Percentiles rank a stretch among this genome's conserved stretches.
These are phyloP conservation scores for Cyrtorhinus lividipennis DNA, from an alignment of 1,140 invertebrate species.

Conservation along the genomic window DNA sequence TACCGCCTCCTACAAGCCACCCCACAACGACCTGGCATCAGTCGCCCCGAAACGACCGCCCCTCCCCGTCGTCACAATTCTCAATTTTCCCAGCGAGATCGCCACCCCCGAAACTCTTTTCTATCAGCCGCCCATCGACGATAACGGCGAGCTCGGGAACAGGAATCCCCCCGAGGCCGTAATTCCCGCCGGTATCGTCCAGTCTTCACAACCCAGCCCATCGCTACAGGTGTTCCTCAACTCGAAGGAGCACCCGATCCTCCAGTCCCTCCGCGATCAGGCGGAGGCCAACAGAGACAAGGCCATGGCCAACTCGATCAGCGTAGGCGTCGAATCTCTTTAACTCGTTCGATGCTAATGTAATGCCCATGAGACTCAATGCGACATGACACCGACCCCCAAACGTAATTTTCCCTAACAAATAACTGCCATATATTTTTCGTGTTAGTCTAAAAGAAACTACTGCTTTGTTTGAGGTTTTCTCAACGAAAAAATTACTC, in stretches of 20 bases:
- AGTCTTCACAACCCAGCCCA: slow-evolving; percentile 25
- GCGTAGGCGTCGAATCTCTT: slow-evolving; percentile 14
- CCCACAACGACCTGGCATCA: slow-evolving; percentile 10
- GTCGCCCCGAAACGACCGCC: slow-evolving; percentile 12
- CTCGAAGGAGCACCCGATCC: slow-evolving; percentile 26
- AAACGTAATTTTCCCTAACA: no score
- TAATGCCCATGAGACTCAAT: no score
- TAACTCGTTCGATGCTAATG: background rate
- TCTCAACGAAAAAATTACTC: no score
- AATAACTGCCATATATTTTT: no score
- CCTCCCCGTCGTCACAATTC: slow-evolving; percentile 22
- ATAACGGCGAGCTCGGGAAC: slow-evolving; percentile 23
- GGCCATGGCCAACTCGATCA: slow-evolving; percentile 12
- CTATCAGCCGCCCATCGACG: slow-evolving; percentile 23
- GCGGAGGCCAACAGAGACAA: slow-evolving; percentile 22
- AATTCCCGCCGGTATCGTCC: slow-evolving; percentile 27
- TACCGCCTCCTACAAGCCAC: background rate
- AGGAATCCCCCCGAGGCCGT: slow-evolving; percentile 25
- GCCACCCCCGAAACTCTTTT: slow-evolving; percentile 23
- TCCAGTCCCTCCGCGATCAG: slow-evolving; percentile 25
- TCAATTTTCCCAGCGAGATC: slow-evolving; percentile 25
- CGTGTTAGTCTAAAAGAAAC: no score
- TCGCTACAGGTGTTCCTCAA: slow-evolving; percentile 25
- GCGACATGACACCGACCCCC: no score
- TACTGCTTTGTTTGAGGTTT: no score